Evolutionary conservation across 2,113 vertebrate species (phyloP), one percentile per base, ranked within the genome.

Genomic region (Pristiophorus japonicus): DNA sequence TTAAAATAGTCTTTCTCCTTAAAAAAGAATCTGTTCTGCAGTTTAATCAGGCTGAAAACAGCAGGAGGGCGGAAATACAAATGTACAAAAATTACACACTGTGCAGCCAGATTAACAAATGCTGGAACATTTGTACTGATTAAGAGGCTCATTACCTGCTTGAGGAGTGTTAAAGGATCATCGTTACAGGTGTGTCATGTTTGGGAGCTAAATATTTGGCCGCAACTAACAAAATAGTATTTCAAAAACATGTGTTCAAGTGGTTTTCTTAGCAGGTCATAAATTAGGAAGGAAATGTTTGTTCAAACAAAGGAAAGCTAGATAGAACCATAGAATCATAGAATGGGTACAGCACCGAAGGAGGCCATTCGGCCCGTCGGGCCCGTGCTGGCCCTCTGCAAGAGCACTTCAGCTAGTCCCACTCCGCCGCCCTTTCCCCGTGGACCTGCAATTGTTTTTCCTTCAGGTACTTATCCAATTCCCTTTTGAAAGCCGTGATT

Each of bases 131-230:
- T 92, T 92, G n/a, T 63, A 63, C 88, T 63, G 88, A 92, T 63
- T 92, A 65, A 92, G 18, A 92, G 88, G 59, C n/a, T 92, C 59
- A 92, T 65, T 92, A 38, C 59, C 34, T 92, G 55, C 55, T 91
- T 63, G 34, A 91, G 5, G 4, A 38, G 30, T 91, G 30, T n/a
- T 91, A 62, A 91, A 91, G 18, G 34, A 42, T 63, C 62, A 38
- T 38, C n/a, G 5, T 63, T 62, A 91, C 27, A 92, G 59, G n/a
- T 63, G 88, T 8, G 18, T 63, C 0, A 38, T 92, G n/a, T 22
- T 92, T 3, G 18, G 14, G 30, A 10, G 16, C 59, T 38, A 62
- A 24, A 42, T 38, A 2, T n/a, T 92, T 45, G 4, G 18, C 4
- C 88, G 0, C 16, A 16, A 63, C 34, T 22, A 92, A 92, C n/a